Base-by-base conservation (phyloP, 2,113 vertebrate species). In the Verasper variegatus region DNA sequence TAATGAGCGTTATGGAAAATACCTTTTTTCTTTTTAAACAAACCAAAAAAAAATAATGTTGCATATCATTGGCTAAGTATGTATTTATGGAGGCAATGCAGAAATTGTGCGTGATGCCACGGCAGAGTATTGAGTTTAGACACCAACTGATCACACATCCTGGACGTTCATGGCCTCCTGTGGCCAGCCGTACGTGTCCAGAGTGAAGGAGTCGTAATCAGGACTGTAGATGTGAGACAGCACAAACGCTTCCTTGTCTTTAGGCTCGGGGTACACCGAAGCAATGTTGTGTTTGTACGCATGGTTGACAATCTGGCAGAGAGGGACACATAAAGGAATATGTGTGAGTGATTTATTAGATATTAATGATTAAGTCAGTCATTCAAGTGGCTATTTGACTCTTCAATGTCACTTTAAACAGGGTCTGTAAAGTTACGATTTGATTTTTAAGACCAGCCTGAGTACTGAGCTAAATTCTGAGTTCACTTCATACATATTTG, bases 161-260 rank as follows among this genome's bases (percentile, higher is more conserved):
- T 99, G 98, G 47, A 96, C 94, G 1, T 92, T 88, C 95, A 96
- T 97, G 86, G 97, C 96, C 3, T 94, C 78, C 0, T 94, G 67
- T 0, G 98, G 98, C 98, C 98, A 99, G 40, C 23, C 80, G 91
- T 99, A 99, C 11, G 92, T 92, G 76, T 99, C 97, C 70, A 95
- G 87, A 23, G 90, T 87, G 88, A 99, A 99, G 0, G 96, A 97
- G 76, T 99, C 96, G 0, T 99, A 99, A 70, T 97, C 96, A 3
- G 97, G 91, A 64, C 94, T 99, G 92, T 99, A 99, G 83, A 98
- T 59, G 37, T 95, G 92, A 57, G 93, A 95, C 67, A 95, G 94
- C 74, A 99, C 92, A 80, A 99, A 98, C 24, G 96, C 92, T 80
- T 98, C 96, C 91, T 99, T 99, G 95, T 99, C 97, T 88, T 96